Evolutionary conservation across 2,888 invertebrate genomes (phyloP).

Genomic region (Cosmorhoe ocellata): DNA sequence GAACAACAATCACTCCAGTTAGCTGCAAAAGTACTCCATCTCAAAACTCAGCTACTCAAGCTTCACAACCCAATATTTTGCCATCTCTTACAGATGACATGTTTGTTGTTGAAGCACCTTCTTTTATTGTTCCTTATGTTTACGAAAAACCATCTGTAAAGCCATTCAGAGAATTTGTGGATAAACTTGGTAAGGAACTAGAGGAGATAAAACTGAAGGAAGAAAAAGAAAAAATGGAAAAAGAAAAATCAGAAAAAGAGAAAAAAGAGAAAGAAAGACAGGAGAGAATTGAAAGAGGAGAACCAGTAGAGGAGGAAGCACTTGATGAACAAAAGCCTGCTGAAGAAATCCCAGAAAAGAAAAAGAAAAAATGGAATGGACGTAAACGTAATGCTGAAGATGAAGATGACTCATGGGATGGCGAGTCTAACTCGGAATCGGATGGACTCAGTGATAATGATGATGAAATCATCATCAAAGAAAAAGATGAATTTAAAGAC

Average conservation of each 20-base stretch:
- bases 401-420: slow-evolving; percentile 84
- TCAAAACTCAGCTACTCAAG: slow-evolving; percentile 37
- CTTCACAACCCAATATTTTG: slow-evolving; percentile 79
- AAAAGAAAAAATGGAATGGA: slow-evolving; percentile 35
- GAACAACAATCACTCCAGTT: slow-evolving; percentile 82
- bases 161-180: slow-evolving; percentile 89
- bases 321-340: slow-evolving; percentile 47
- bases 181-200: slow-evolving; percentile 85
- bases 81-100: slow-evolving; percentile 95
- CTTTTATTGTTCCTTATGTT: slow-evolving; percentile 96
- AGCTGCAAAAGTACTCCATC: slow-evolving; percentile 52
- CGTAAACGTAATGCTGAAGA: slow-evolving; percentile 68
- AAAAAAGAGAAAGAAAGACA: slow-evolving; percentile 71
- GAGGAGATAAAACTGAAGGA: slow-evolving; percentile 73
- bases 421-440: slow-evolving; percentile 78
- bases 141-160: slow-evolving; percentile 94
- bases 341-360: slow-evolving; percentile 62
- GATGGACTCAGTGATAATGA: slow-evolving; percentile 75
- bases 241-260: slow-evolving; percentile 61
- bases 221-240: slow-evolving; percentile 61
- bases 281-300: slow-evolving; percentile 61
- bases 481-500: slow-evolving; percentile 80
- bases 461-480: slow-evolving; percentile 80
- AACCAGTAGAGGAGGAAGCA: slow-evolving; percentile 38
- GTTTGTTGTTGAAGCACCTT: slow-evolving; percentile 96